Base-by-base conservation (phyloP, 2,888 invertebrate genomes). In the Crossocerus cetratus region DNA sequence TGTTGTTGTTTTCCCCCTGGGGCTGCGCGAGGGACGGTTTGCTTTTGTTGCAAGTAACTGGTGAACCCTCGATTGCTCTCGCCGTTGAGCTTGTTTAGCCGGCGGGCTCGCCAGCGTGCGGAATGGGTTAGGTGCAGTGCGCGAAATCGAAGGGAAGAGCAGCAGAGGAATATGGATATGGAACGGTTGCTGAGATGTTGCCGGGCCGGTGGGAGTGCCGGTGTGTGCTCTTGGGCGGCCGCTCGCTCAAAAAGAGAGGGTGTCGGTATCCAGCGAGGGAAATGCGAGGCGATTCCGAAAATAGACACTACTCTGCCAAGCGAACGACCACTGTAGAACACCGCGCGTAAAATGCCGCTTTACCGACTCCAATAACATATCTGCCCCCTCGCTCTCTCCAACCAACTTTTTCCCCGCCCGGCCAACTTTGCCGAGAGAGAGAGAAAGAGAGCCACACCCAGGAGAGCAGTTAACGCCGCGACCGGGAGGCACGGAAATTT, bases 201-300 rank as follows among this genome's bases (percentile, higher is more conserved):
- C 45, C 77, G 80, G 11, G 32, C 5, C 32, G 32, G 1, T 32
- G 32, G 8, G 32, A 68, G 77, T 67, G 70, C 74, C 80, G 68
- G 67, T 60, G 76, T 67, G 67, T 60, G 76, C 69, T 54, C 44
- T 58, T 57, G 45, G 57, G 20, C 18, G 74, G 60, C 49, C 32
- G 0, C n/a, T n/a, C 55, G 67, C 65, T 63, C 44, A 54, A 66
- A 79, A 79, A 67, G 70, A 67, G 70, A 59, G 74, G 65, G 69
- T 74, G 71, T 58, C 65, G 71, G 71, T 69, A 78, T 81, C 72
- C 74, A 68, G 65, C 75, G 74, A 72, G 75, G 74, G 69, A 77
- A 73, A 81, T 49, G 49, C 72, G 66, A 65, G 13, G 60, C 54
- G 55, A 43, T 57, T 23, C 70, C 64, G 65, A 72, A 81, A 80